These are phyloP conservation scores for Uropsilus gracilis DNA, from an alignment of 2,113 vertebrate species.

Conservation along the genomic window DNA sequence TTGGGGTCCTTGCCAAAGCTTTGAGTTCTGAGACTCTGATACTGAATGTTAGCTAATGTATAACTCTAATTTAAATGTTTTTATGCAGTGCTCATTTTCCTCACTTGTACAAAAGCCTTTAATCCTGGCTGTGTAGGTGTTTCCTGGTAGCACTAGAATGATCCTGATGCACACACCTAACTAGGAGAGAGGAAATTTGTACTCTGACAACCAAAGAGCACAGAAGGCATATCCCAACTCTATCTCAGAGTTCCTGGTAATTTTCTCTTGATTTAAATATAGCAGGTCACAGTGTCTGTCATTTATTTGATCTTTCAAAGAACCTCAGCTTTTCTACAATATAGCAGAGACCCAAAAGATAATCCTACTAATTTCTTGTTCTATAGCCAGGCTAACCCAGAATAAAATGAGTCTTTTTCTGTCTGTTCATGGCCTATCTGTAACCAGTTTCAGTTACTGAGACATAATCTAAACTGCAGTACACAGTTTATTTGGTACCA, in stretches of 20 bases:
- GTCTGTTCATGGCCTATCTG: not conserved
- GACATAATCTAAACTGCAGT: conserved; percentile 60
- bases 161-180: not conserved
- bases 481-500: not conserved
- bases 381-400: conserved; percentile 35
- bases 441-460: conserved; percentile 63
- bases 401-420: conserved; percentile 44
- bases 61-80: too few relatives aligned
- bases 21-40: not conserved
- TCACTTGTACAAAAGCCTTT: not conserved
- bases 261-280: not conserved
- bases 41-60: too few relatives aligned
- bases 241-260: not conserved
- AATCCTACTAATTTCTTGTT: conserved; percentile 51
- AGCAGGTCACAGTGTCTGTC: conserved; percentile 31
- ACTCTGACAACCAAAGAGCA: not conserved
- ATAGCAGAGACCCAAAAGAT: not conserved
- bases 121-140: too few relatives aligned
- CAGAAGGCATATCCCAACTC: not conserved
- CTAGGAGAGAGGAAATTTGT: not conserved
- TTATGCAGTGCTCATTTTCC: conserved; percentile 4
- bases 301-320: not conserved
- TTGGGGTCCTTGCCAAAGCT: not conserved
- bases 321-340: conserved; percentile 6
- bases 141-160: not conserved